Conservation (phyloP, 2,888 invertebrate genomes). For the Erebia epiphron region DNA sequence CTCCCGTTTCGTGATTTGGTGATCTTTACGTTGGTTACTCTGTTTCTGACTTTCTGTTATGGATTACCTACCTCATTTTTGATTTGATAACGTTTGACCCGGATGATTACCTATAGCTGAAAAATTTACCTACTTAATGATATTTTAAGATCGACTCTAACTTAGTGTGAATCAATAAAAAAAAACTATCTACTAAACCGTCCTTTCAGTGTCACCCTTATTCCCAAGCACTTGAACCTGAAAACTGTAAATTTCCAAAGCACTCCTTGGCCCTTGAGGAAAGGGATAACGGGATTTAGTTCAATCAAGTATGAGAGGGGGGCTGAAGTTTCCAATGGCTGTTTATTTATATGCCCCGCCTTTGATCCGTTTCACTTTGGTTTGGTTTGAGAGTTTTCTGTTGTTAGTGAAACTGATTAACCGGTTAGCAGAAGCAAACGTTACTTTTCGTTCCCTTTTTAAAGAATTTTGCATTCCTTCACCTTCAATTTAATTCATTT, state of each 20-base stretch:
- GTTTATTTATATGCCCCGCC: constrained; percentile 46
- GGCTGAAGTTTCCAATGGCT: constrained; percentile 45
- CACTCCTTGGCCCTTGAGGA: constrained; percentile 44
- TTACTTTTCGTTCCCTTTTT: not conserved
- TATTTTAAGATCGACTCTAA: no score
- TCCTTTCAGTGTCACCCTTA: constrained; percentile 15
- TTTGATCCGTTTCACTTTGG: constrained; percentile 43
- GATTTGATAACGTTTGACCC: no score
- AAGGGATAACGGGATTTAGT: constrained; percentile 49
- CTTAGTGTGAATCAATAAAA: not conserved
- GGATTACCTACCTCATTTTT: no score
- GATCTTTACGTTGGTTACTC: no score
- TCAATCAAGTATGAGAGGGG: constrained; percentile 48
- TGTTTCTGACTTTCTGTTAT: no score
- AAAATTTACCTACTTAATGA: no score
- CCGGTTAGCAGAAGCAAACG: constrained; percentile 9
- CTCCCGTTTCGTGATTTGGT: no score
- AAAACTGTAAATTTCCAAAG: constrained; percentile 47
- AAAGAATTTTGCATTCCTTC: not conserved
- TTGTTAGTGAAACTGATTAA: constrained; percentile 12
- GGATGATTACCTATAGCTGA: no score
- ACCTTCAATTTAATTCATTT: not conserved
- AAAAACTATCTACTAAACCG: not conserved
- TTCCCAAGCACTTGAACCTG: constrained; percentile 37
- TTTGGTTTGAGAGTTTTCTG: constrained; percentile 34